These are phyloP conservation scores for Dipus sagitta DNA, from an alignment of 2,797 vertebrate genomes.

Conservation along the genomic window DNA sequence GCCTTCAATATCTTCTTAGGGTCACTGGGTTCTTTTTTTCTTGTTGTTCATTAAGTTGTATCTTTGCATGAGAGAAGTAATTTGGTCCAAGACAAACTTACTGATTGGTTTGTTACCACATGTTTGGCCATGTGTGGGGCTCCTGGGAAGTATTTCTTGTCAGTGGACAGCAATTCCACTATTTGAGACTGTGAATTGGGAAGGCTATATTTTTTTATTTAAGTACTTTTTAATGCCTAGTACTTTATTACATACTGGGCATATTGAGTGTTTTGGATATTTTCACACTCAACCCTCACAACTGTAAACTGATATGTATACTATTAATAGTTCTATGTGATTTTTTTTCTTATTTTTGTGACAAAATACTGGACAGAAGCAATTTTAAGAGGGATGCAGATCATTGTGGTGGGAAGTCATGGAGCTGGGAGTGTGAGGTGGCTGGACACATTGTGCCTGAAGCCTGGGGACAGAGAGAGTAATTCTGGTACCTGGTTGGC, in stretches of 20 bases:
- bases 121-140: neutral
- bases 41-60: neutral
- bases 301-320: neutral
- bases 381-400: neutral
- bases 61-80: neutral
- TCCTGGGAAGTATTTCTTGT: neutral
- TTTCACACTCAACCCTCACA: neutral
- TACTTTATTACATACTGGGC: neutral
- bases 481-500: too few species aligned
- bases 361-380: neutral
- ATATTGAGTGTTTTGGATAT: neutral
- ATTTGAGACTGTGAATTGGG: neutral
- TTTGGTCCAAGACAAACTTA: neutral
- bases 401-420: neutral
- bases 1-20: neutral
- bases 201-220: neutral
- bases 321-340: neutral
- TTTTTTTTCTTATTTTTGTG: neutral
- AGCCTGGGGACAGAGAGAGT: neutral
- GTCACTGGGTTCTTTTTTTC: neutral
- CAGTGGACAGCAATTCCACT: neutral
- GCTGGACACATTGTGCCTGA: neutral
- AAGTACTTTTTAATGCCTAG: neutral
- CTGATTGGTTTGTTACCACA: too few species aligned
- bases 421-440: neutral